Conservation (phyloP, 2,888 invertebrate genomes). For the Leptopilina syphax region DNA sequence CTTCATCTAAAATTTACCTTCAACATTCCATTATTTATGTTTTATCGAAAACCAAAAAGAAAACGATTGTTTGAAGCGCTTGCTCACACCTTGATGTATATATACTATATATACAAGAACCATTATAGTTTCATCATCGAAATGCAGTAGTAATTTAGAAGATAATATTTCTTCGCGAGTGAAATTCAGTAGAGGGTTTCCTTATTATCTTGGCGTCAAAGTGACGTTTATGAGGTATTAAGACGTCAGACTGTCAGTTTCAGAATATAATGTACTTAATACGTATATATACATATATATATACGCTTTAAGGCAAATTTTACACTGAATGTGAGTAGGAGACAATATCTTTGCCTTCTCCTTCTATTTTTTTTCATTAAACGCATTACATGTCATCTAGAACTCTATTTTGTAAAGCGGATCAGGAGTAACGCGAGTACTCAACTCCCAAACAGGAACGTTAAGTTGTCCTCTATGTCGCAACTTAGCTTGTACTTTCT, state of each 20-base stretch:
- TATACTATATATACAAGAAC: neutral
- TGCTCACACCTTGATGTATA: neutral
- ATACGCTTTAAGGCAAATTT: neutral
- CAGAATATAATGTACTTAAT: conserved; percentile 12
- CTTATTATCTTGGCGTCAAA: conserved; percentile 13
- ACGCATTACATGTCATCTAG: conserved; percentile 2
- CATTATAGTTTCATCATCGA: neutral
- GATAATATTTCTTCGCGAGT: conserved; percentile 6
- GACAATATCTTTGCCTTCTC: neutral
- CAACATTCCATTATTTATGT: neutral
- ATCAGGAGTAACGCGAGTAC: conserved; percentile 23
- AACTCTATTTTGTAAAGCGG: conserved; percentile 13
- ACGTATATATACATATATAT: too few relatives aligned
- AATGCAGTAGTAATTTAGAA: conserved; percentile 13
- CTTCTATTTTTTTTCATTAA: conserved; percentile 4
- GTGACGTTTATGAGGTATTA: conserved; percentile 30
- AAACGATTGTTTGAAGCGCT: neutral
- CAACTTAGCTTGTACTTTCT: conserved; percentile 60
- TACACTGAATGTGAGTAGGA: neutral
- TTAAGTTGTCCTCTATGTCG: conserved; percentile 53
- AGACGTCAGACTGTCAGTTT: conserved; percentile 31
- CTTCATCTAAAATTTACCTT: neutral
- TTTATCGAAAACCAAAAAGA: conserved; percentile 10
- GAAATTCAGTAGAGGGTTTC: conserved; percentile 5
- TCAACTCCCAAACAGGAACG: conserved; percentile 35